Evolutionary conservation across 2,113 vertebrate genomes (phyloP), one percentile per base, ranked within the genome.

Genomic region (Cephalopholis sonnerati): DNA sequence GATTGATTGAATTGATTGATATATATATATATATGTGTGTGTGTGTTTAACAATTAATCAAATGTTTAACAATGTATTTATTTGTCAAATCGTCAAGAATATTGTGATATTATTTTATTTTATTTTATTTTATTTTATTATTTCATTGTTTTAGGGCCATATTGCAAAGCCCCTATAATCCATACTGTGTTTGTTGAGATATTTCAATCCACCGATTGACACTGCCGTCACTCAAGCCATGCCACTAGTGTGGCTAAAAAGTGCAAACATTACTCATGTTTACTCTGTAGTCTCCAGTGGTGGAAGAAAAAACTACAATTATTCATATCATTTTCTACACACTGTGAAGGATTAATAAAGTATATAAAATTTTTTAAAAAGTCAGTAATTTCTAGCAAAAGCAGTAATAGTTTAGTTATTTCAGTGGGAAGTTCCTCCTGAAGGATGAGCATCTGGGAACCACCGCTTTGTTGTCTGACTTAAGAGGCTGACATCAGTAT

Each of bases 401-500:
- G 20, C 4, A 29, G 10, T 72, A 11, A 20, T 41, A 61, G 7
- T 62, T 62, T 22, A 9, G 1, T 75, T 15, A 20, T 50, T 36
- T 22, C 5, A 61, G 20, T 25, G 68, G 22, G 57, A 24, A 36
- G 36, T 62, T 74, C 36, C 65, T 69, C 55, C 46, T 32, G 46
- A 11, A 57, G 20, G 50, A 39, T 1, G 0, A 25, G 7, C 22
- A 62, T 39, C 7, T 55, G 46, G 41, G 22, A 77, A 50, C 24
- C 74, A 20, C 61, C 17, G 74, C 36, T 69, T n/a, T 62, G 70
- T 7, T 64, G 54, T 20, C 12, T 74, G 7, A 39, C n/a, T 27
- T 22, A 11, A 27, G 57, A 25, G 27, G 25, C n/a, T 66, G 53
- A 85, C 4, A 2, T 72, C 39, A 70, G 25, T 15, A 4, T 50